These are phyloP conservation scores for Diaphora mendica DNA, from an alignment of 2,888 invertebrate species.

Conservation along the genomic window DNA sequence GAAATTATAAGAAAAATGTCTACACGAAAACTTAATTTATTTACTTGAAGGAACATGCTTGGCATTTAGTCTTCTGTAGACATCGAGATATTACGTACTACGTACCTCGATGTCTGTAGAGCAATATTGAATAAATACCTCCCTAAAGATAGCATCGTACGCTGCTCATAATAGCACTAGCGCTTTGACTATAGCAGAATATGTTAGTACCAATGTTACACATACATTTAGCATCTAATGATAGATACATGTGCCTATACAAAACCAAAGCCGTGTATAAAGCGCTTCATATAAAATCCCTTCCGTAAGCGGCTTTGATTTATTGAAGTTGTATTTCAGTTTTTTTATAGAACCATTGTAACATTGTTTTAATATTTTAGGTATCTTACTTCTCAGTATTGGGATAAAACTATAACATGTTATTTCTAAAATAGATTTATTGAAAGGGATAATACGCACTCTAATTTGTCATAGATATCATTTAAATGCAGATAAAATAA, in stretches of 20 bases:
- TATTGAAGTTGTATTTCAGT: neutral
- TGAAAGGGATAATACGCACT: neutral
- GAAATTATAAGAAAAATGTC: too few species aligned
- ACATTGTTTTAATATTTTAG: too few species aligned
- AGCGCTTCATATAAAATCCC: neutral
- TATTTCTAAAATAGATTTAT: neutral
- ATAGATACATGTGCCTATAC: neutral
- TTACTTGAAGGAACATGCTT: too few species aligned
- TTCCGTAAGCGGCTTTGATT: constrained; percentile 6
- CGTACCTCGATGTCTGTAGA: too few species aligned
- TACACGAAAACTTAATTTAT: too few species aligned
- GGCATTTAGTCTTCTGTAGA: too few species aligned
- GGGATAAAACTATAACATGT: too few species aligned
- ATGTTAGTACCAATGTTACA: neutral
- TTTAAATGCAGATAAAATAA: neutral
- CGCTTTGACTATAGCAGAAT: neutral
- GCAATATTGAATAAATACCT: too few species aligned
- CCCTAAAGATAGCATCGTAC: neutral
- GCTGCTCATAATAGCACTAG: neutral
- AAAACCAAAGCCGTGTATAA: constrained; percentile 2
- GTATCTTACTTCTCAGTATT: too few species aligned
- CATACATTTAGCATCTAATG: neutral
- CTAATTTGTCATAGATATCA: neutral
- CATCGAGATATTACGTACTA: too few species aligned
- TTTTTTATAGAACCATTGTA: too few species aligned